A percentile compares a stretch with the other conserved stretches of the same genome.
phyloP scores from a whole-genome alignment of 2,797 vertebrate species.

The Paedocypris micromegethes region DNA sequence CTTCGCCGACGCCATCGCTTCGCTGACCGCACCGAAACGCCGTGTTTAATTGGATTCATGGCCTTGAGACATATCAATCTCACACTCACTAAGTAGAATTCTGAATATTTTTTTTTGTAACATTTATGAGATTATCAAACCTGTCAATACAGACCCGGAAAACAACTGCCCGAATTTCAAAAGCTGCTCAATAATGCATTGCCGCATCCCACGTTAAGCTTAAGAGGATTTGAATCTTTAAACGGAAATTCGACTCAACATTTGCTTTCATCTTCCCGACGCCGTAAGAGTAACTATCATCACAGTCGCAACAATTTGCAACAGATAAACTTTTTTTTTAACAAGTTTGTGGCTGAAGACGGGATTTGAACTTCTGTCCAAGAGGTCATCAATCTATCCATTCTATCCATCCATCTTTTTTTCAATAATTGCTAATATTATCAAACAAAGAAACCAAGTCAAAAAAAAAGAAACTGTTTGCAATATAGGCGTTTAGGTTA shows the following conservation, averaged over 20 bases:
- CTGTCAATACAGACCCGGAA: conserved; percentile 35
- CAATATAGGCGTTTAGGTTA: no score
- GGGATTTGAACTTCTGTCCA: background rate
- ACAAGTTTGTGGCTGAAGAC: conserved; percentile 14
- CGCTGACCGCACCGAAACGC: conserved; percentile 17
- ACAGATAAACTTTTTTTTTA: conserved; percentile 21
- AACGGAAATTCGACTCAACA: conserved; percentile 43
- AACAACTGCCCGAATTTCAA: conserved; percentile 36
- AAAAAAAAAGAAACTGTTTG: no score
- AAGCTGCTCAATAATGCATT: conserved; percentile 36
- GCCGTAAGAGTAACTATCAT: conserved; percentile 44
- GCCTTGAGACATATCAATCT: conserved; percentile 41
- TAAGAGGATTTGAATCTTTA: conserved; percentile 47
- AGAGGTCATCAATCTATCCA: no score
- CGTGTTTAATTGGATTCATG: conserved; percentile 45
- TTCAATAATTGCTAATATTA: no score
- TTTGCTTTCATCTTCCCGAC: conserved; percentile 41
- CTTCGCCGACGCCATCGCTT: background rate
- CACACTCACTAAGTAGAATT: conserved; percentile 29
- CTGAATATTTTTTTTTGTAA: conserved; percentile 3
- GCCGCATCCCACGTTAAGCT: conserved; percentile 12
- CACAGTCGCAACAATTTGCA: conserved; percentile 30
- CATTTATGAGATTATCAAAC: conserved; percentile 42
- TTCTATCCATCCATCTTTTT: no score
- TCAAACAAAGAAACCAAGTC: no score